Base-by-base conservation (phyloP, 2,113 vertebrate species). In the Chionomys nivalis region DNA sequence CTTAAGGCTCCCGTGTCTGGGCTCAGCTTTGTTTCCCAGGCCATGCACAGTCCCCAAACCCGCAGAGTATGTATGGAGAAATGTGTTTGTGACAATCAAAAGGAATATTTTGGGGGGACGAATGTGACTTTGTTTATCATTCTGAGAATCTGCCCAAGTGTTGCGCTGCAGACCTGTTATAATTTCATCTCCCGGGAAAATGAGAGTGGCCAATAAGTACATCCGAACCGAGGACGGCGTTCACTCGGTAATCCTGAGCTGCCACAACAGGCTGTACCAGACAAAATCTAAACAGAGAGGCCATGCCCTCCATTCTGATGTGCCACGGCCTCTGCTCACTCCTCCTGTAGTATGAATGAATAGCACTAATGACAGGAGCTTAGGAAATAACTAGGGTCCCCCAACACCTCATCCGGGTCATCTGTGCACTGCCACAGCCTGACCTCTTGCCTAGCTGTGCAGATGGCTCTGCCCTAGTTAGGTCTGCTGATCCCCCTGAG, bases 151-250 rank as follows among this genome's bases (percentile, higher is more conserved):
- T 89, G 70, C 55, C 79, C 83, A 93, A 89, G 89, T 3, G 42
- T 28, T 96, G 73, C 58, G 12, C 86, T 49, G 90, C 96, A 90
- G 76, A 87, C 52, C 66, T 70, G 58, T 52, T 94, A 97, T 87
- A 95, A 94, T 97, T 97, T 97, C 96, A 94, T 92, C 96, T 96
- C 97, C 94, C 85, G 70, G 95, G 90, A 91, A 95, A 68, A 58
- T 28, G 52, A 79, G 70, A 94, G 85, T 73, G 55, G 28, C 93
- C 65, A 52, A 19, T 89, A 88, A 65, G 89, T 0, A 1, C 28
- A 28, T 33, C 42, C 36, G 17, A n/a, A 5, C 2, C 14, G 11
- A 36, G 63, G 89, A 91, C 92, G 44, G 89, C 17, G 55, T 28
- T 26, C 55, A 42, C 36, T 61, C 2, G 1, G n/a, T 8, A 42